Base-by-base conservation (phyloP, 2,888 invertebrate species). In the Palloptera scutellata region DNA sequence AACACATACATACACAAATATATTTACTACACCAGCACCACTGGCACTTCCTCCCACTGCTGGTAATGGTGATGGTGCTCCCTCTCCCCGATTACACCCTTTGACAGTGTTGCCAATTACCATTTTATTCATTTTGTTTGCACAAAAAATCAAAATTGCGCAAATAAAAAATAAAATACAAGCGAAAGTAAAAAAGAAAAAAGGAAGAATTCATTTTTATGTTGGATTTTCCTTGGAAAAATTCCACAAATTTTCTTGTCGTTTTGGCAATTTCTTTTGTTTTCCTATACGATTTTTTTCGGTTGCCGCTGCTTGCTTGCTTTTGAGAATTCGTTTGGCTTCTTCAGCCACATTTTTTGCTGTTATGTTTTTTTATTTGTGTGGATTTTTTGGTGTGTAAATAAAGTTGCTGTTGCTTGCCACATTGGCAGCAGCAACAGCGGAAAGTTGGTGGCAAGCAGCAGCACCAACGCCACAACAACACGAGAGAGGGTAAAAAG, bases 31-130 rank as follows among this genome's bases (percentile, higher is more conserved):
- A n/a, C n/a, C n/a, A n/a, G n/a, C n/a, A n/a, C 40, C 54, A 48
- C n/a, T 2, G n/a, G 53, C 57, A 20, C 30, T 51, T 59, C 30
- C 30, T 30, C 2, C 30, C 30, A 30, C 30, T 30, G 30, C 6
- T 30, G 30, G 30, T 2, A 4, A 4, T 30, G 30, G 30, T 30
- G 30, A 2, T 30, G 30, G 30, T 30, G 30, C 6, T 2, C 6
- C 6, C 30, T 30, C 30, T 30, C 30, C 30, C 13, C 53, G 17
- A 15, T 40, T 40, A 30, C 53, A 30, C 11, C 20, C 40, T 19
- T 45, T 30, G 41, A 13, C 54, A 62, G 41, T 60, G 62, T 69
- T 64, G 54, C 66, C 67, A 67, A 67, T 64, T 64, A 67, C 62
- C 67, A 65, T 57, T 61, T 66, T 43, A 57, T 43, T 66, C 61